Conservation (phyloP, 2,888 invertebrate species). For the Conus canariensis region DNA sequence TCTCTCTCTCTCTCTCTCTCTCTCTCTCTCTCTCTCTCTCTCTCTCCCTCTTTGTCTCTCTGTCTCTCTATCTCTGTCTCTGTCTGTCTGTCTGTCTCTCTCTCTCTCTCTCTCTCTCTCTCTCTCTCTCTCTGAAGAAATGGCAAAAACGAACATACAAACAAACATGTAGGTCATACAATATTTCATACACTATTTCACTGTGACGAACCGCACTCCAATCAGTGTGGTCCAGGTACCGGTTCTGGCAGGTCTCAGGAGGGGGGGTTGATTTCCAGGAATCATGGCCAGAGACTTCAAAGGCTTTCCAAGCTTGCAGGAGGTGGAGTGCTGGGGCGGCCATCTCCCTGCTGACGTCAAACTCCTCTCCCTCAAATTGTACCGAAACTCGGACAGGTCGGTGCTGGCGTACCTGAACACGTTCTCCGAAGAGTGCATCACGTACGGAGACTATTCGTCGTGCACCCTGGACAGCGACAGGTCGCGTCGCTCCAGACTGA, state of each 20-base stretch:
- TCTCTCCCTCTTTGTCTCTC: no score
- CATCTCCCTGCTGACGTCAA: background rate
- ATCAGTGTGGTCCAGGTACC: background rate
- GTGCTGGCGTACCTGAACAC: constrained; percentile 23
- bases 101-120: no score
- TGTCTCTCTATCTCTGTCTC: no score
- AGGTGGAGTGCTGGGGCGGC: constrained; percentile 35
- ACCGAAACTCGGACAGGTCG: background rate
- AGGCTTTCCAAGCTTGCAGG: constrained; percentile 30
- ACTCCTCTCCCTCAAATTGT: constrained; percentile 22
- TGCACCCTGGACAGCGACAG: constrained; percentile 4
- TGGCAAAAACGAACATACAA: no score
- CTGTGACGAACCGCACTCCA: background rate
- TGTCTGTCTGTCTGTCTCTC: no score
- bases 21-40: no score
- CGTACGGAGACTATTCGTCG: constrained; percentile 34
- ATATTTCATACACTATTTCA: no score
- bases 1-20: no score
- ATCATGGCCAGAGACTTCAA: constrained; percentile 21
- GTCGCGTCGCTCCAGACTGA: background rate
- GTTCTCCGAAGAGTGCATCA: constrained; percentile 26
- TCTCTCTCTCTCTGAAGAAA: no score
- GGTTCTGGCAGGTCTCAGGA: no score
- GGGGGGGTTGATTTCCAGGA: background rate
- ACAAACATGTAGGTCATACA: no score